Conservation (phyloP, 2,797 vertebrate genomes). For the Rhynchotus rufescens region DNA sequence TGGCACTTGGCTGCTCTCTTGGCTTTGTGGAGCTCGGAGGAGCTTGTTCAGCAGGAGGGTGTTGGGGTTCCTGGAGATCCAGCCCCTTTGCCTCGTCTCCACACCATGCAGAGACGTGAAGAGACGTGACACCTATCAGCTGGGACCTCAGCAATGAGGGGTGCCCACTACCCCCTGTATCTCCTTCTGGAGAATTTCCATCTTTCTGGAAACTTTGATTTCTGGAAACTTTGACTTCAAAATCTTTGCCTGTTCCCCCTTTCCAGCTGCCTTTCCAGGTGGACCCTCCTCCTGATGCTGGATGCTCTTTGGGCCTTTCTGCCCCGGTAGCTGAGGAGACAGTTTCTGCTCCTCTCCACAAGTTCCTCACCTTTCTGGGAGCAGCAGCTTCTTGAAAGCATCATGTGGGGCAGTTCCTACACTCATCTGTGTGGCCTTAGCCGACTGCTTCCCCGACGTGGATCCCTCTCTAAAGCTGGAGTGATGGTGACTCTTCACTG, state of each 20-base stretch:
- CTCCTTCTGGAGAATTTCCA: not conserved
- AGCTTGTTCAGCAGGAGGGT: not conserved
- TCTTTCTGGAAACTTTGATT: not conserved
- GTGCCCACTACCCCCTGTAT: not conserved
- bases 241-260: not conserved
- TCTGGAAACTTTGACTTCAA: not conserved
- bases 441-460: not conserved
- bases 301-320: not conserved
- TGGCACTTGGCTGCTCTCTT: not conserved
- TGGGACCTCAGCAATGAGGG: not conserved
- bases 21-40: not conserved
- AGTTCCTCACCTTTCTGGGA: not conserved
- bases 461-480: not conserved
- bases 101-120: not conserved
- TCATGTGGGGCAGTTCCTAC: not conserved
- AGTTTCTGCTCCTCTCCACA: not conserved
- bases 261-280: not conserved
- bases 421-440: conserved; percentile 14
- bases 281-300: not conserved
- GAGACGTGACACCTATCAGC: not conserved
- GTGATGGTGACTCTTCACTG: not conserved
- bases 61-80: not conserved
- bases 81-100: not conserved
- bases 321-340: not conserved
- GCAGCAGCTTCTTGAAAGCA: not conserved